Evolutionary conservation across 2,797 vertebrate species (phyloP), one percentile per base, ranked within the genome.

Genomic region (Scolopax rusticola): DNA sequence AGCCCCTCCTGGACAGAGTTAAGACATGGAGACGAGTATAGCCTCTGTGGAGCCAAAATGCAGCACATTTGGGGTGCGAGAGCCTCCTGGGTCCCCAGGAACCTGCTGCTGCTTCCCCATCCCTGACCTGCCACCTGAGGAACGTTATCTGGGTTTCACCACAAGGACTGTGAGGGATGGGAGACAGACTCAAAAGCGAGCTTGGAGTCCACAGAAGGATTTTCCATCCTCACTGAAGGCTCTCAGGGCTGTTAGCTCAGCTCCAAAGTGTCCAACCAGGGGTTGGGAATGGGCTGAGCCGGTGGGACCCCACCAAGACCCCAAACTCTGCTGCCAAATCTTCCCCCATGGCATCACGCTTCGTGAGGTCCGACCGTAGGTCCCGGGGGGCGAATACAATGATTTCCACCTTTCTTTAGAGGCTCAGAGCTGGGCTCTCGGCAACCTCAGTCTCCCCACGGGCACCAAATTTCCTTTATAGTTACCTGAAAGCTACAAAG

Each of bases 301-400:
- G 33, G 9, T 28, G 36, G 28, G 36, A 48, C n/a, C 27, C 69
- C 56, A 6, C 43, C n/a, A 21, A 59, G n/a, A 81, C 19, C 19
- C 19, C 0, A 0, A 48, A 43, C 50, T 75, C 20, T 47, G 28
- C 43, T 38, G 28, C 43, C 40, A 16, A 51, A 65, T 11, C 6
- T 12, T 23, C 3, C 12, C 2, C 0, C 0, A 0, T 0, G 14
- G 64, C 68, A 59, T 12, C 30, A 2, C 1, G 36, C 36, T 36
- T 8, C 36, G 36, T 1, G 2, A 30, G 33, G 81, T 40, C 2
- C 38, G 48, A 45, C n/a, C 7, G 5, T 69, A 51, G 69, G 56
- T 86, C 48, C 3, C 50, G 1, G 3, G 45, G 45, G 43, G 28
- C 0, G 4, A 76, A 43, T 0, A 12, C 19, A 18, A 20, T 2